These are phyloP conservation scores for Oreotrochilus melanogaster DNA, from an alignment of 2,113 vertebrate genomes.

Conservation along the genomic window DNA sequence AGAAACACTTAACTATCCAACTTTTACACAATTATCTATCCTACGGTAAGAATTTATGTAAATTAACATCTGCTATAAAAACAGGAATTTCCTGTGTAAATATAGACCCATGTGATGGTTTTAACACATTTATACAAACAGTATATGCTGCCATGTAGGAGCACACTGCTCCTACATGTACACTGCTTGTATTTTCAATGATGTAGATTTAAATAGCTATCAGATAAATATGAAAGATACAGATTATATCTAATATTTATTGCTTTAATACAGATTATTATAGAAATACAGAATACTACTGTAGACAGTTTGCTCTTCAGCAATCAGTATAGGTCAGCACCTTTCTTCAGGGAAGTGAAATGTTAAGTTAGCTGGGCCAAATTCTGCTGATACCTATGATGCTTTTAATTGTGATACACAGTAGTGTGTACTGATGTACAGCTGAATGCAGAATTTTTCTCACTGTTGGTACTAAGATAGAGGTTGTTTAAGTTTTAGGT, in stretches of 20 bases:
- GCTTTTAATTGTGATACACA: neutral
- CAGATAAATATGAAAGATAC: constrained; percentile 55
- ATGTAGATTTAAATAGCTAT: constrained; percentile 63
- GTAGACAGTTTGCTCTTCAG: constrained; percentile 35
- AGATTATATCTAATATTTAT: constrained; percentile 75
- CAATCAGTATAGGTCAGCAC: neutral
- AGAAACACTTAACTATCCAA: neutral
- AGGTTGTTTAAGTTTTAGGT: neutral
- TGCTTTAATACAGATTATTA: constrained; percentile 46
- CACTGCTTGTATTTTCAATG: constrained; percentile 59
- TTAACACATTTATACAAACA: neutral
- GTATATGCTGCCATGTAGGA: constrained; percentile 6
- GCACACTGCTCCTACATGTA: no score
- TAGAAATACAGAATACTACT: constrained; percentile 26
- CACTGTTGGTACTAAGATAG: neutral
- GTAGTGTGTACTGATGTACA: neutral
- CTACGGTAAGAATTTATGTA: neutral
- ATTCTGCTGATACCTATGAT: neutral
- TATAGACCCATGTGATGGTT: constrained; percentile 2
- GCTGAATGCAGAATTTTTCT: neutral
- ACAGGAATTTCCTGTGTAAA: neutral
- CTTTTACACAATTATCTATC: neutral
- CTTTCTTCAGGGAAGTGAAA: neutral
- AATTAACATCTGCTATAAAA: constrained; percentile 5
- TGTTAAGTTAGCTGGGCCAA: neutral